Evolutionary conservation across 2,888 invertebrate species (phyloP).

Genomic region (Orthosia gracilis): DNA sequence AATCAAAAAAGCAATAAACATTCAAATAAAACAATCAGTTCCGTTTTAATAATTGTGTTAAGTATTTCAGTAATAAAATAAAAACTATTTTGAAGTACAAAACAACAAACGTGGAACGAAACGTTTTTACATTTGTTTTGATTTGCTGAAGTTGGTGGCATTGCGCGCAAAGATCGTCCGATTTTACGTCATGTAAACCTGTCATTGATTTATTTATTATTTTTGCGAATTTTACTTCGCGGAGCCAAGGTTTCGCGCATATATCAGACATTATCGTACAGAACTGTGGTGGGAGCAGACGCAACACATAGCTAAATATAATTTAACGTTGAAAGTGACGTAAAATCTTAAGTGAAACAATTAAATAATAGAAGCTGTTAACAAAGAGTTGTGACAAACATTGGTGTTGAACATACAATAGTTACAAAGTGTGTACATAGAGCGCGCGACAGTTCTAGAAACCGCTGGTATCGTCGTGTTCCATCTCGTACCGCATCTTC

Average conservation of each 20-base stretch:
- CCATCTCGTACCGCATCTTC: not conserved
- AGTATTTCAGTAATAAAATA: not conserved
- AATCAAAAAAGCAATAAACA: not conserved
- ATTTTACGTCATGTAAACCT: conserved; percentile 82
- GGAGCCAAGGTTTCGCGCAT: conserved; percentile 44
- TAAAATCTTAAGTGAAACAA: conserved; percentile 9
- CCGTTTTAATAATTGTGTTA: not conserved
- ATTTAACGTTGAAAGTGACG: conserved; percentile 9
- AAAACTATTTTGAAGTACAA: not conserved
- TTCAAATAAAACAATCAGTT: not conserved
- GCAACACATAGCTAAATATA: not conserved
- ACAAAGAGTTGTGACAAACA: conserved; percentile 9
- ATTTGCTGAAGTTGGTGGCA: conserved; percentile 76
- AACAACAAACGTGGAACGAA: conserved; percentile 43
- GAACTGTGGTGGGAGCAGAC: not conserved
- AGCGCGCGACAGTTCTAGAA: conserved; percentile 48
- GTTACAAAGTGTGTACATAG: conserved; percentile 4
- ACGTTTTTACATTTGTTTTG: conserved; percentile 72
- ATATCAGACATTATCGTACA: conserved; percentile 39
- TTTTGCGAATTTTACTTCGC: conserved; percentile 72
- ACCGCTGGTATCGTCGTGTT: conserved; percentile 9
- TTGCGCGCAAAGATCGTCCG: conserved; percentile 75
- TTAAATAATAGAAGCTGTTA: conserved; percentile 4
- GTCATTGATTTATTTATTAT: conserved; percentile 81
- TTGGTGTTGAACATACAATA: conserved; percentile 9